Evolutionary conservation across 1,140 invertebrate species (phyloP).

Genomic region (Zaprionus inermis): DNA sequence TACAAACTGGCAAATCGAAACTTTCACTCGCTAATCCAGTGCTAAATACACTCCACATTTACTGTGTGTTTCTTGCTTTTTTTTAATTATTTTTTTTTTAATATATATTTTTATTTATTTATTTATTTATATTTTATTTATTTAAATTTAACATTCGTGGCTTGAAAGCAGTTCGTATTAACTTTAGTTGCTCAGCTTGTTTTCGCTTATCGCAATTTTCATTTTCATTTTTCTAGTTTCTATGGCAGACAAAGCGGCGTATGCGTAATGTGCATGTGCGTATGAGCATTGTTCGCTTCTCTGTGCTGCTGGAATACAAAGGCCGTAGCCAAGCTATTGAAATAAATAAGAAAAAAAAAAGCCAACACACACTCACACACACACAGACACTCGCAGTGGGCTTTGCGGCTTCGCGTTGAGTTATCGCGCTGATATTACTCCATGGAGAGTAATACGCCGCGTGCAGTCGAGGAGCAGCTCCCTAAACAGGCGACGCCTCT

Average conservation of each 20-base stretch:
- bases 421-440: slow-evolving; percentile 80
- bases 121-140: no score
- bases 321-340: slow-evolving; percentile 67
- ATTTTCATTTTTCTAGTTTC: slow-evolving; percentile 22
- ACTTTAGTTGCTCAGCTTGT: neutral
- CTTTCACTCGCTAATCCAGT: no score
- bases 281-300: neutral
- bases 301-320: slow-evolving; percentile 8
- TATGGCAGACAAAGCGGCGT: slow-evolving; percentile 60
- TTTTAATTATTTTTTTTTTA: no score
- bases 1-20: neutral
- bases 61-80: no score
- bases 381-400: slow-evolving; percentile 19
- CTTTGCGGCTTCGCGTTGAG: slow-evolving; percentile 46
- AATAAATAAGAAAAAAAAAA: slow-evolving; percentile 67
- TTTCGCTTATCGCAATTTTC: slow-evolving; percentile 15
- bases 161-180: slow-evolving; percentile 12
- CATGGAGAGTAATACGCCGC: slow-evolving; percentile 68
- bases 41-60: no score
- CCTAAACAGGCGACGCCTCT: slow-evolving; percentile 41
- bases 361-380: slow-evolving; percentile 10
- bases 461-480: slow-evolving; percentile 40
- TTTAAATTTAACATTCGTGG: neutral
- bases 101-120: no score
- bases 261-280: slow-evolving; percentile 58